Conservation (phyloP, 1,140 invertebrate species). For the Heliconius hewitsoni region DNA sequence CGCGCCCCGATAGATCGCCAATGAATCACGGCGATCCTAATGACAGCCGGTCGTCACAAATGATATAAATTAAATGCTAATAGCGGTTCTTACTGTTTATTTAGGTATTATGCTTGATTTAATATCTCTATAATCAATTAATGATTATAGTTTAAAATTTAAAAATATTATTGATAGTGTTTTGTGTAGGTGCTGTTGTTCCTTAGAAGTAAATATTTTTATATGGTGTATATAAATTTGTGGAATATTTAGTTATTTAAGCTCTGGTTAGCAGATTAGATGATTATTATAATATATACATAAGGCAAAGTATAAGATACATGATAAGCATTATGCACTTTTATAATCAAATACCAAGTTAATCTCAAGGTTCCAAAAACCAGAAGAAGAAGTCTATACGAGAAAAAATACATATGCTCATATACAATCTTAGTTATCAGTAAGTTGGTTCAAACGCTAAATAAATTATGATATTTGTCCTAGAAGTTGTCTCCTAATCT, state of each 20-base stretch:
- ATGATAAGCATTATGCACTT: background rate
- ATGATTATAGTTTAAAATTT: background rate
- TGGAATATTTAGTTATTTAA: too few species aligned
- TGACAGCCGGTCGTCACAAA: conserved; percentile 24
- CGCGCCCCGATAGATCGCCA: conserved; percentile 49
- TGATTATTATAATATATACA: background rate
- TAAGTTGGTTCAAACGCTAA: background rate
- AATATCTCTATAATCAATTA: background rate
- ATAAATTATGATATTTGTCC: background rate
- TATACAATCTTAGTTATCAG: background rate
- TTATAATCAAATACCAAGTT: background rate
- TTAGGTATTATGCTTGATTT: background rate
- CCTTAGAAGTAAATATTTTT: too few species aligned
- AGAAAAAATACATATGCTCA: background rate
- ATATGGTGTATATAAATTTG: too few species aligned
- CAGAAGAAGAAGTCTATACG: too few species aligned
- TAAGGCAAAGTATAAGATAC: background rate
- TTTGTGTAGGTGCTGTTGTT: background rate
- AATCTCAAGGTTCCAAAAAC: background rate
- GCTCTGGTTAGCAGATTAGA: too few species aligned
- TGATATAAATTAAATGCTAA: background rate
- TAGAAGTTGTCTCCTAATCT: conserved; percentile 3
- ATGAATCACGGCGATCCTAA: conserved; percentile 46
- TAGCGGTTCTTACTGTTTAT: background rate
- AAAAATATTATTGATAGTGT: background rate